These are phyloP conservation scores for Megaptera novaeangliae DNA, from an alignment of 2,113 vertebrate genomes.

Conservation along the genomic window DNA sequence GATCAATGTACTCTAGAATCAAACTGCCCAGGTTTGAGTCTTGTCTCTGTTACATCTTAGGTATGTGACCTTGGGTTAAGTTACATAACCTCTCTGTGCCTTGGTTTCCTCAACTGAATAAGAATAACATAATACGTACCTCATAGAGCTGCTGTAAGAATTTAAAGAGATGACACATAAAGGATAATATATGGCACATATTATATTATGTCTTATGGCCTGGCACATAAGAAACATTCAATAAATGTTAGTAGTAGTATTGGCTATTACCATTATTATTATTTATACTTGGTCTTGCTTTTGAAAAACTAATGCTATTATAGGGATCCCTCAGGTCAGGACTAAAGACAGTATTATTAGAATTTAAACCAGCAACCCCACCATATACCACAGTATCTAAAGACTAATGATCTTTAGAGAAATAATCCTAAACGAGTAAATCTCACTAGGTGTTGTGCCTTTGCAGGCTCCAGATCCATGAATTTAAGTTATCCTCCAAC, in stretches of 20 bases:
- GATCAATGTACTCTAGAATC: not conserved
- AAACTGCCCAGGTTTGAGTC: not conserved
- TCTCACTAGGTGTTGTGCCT: not conserved
- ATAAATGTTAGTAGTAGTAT: not conserved
- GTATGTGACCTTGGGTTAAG: not conserved
- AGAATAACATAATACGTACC: not conserved
- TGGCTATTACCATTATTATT: not conserved
- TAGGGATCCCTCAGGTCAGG: not conserved
- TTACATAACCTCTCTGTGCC: not conserved
- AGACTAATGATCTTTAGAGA: not conserved
- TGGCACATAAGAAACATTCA: not conserved
- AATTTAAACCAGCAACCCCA: not conserved
- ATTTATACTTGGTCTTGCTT: not conserved
- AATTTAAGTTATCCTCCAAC: not conserved
- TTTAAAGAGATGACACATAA: not conserved
- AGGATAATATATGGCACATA: not conserved
- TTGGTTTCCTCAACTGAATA: not conserved
- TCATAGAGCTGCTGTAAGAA: not conserved
- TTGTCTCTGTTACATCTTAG: not conserved
- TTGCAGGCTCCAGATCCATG: not conserved
- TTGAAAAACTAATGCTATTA: slow-evolving; percentile 18
- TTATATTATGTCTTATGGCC: too few relatives aligned
- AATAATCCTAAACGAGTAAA: slow-evolving; percentile 4
- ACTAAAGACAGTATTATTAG: not conserved
- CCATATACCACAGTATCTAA: not conserved